These are phyloP conservation scores for Suricata suricatta DNA, from an alignment of 2,113 vertebrate genomes.

Conservation along the genomic window DNA sequence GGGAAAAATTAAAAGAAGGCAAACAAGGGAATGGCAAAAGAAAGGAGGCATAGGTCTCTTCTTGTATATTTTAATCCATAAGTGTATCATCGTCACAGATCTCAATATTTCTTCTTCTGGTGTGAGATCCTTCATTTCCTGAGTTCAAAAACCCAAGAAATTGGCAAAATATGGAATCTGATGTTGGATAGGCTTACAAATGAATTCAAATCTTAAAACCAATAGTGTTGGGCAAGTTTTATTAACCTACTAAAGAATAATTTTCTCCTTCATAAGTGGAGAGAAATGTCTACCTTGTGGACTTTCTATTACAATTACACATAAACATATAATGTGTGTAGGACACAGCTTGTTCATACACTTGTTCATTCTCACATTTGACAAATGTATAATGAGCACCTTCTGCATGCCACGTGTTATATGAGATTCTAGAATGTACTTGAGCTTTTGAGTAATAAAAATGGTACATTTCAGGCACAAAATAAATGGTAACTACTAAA, in stretches of 20 bases:
- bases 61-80: not conserved
- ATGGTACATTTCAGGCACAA: not conserved
- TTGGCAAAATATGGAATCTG: not conserved
- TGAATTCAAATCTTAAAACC: not conserved
- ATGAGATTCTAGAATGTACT: not conserved
- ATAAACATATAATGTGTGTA: too few relatives aligned
- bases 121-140: not conserved
- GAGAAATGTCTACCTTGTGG: not conserved
- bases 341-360: not conserved
- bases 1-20: not conserved
- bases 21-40: not conserved
- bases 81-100: not conserved
- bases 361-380: not conserved
- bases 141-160: not conserved
- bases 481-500: not conserved
- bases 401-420: not conserved
- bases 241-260: not conserved
- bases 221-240: not conserved
- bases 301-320: not conserved
- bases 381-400: not conserved
- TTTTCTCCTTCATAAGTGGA: not conserved
- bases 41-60: not conserved
- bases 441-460: not conserved
- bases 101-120: not conserved
- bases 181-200: not conserved